phyloP scores from a whole-genome alignment of 2,113 vertebrate genomes.

The Herpetotheres cachinnans region DNA sequence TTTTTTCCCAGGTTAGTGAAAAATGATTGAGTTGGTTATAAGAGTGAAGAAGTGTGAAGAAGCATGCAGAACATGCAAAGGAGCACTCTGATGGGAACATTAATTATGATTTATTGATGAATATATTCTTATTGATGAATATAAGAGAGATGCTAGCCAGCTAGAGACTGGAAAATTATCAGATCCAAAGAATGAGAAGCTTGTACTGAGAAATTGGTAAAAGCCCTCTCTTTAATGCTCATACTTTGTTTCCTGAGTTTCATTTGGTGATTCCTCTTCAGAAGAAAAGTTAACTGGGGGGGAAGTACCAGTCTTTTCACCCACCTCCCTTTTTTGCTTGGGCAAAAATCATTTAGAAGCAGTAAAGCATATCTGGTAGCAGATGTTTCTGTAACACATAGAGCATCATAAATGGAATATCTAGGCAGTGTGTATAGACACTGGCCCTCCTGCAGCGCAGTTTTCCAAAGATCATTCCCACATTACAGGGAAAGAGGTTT shows the following conservation, averaged over 20 bases:
- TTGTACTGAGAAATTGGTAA: neutral
- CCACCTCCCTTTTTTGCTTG: neutral
- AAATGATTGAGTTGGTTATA: neutral
- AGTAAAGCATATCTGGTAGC: neutral
- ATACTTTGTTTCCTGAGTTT: neutral
- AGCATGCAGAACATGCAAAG: neutral
- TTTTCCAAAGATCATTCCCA: neutral
- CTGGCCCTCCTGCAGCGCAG: neutral
- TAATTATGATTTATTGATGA: no score
- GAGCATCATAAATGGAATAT: neutral
- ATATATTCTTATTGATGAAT: neutral
- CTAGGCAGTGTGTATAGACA: neutral
- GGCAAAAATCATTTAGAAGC: neutral
- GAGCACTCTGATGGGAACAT: neutral
- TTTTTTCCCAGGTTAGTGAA: neutral
- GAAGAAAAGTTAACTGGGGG: neutral
- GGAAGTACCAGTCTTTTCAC: neutral
- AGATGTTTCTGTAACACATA: neutral
- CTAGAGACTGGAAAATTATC: neutral
- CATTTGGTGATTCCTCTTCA: neutral
- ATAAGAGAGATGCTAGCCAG: neutral
- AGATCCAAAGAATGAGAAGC: neutral
- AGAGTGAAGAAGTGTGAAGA: neutral
- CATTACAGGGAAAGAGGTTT: neutral
- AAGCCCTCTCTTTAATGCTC: neutral